Base-by-base conservation (phyloP, 2,113 vertebrate species). In the Chloebia gouldiae region DNA sequence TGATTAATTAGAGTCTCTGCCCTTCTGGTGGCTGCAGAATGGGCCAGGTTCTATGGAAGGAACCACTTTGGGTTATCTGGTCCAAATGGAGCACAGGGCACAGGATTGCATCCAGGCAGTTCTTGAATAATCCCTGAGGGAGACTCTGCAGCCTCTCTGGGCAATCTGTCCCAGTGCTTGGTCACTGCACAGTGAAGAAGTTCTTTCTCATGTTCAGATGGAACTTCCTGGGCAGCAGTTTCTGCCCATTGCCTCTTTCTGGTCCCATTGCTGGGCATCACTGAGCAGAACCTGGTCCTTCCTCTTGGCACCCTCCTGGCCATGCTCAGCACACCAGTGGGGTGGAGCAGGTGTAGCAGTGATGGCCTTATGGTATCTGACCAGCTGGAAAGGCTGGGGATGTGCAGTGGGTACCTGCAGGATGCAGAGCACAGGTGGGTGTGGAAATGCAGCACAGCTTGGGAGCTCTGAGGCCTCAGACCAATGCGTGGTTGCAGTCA, bases 401-500 rank as follows among this genome's bases (percentile, higher is more conserved):
- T 42, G 37, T 18, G 64, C 50, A 18, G 19, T 0, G 2, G 16
- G 10, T 28, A 2, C 23, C 31, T 63, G 30, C 22, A 70, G 37
- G 30, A 28, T 4, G 7, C 37, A 30, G 86, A 56, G 27, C 11
- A 5, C 30, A 39, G 44, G 1, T 21, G 56, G 60, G 16, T 2
- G 4, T 23, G 15, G 57, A 13, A 15, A 2, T 0, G 5, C 1
- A 4, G 72, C 72, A 35, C 7, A 27, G 28, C 28, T 5, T 14
- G 28, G 40, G 17, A 81, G 65, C 15, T 71, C 33, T 72, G 40
- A 66, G 42, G 39, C 20, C 20, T 42, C 39, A 37, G 28, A 47
- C 6, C 30, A 21, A 6, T 0, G 0, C 10, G 44, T 4, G 5
- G 8, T 13, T 72, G 28, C 28, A 12, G 49, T 37, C 68, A n/a